phyloP scores from a whole-genome alignment of 1,140 invertebrate species.

The Phenacoccus solenopsis region DNA sequence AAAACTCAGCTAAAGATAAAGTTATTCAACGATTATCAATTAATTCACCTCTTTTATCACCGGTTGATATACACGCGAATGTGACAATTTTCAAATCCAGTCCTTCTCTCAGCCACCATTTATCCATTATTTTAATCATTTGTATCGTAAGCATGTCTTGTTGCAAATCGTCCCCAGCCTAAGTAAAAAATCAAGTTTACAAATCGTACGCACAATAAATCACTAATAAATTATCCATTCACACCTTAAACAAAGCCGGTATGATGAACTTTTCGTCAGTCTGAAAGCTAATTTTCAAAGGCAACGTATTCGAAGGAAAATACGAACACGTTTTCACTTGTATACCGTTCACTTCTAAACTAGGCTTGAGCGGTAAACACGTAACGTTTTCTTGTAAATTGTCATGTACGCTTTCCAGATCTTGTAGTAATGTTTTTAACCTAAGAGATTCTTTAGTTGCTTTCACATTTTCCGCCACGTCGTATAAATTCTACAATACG shows the following conservation, averaged over 20 bases:
- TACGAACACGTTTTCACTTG: conserved; percentile 76
- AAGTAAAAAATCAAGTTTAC: conserved; percentile 17
- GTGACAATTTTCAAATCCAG: conserved; percentile 93
- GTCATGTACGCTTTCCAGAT: conserved; percentile 50
- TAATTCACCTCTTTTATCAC: conserved; percentile 60
- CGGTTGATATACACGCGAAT: conserved; percentile 87
- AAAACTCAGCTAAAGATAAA: conserved; percentile 6
- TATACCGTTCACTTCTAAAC: conserved; percentile 63
- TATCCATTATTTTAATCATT: conserved; percentile 93
- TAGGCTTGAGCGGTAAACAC: conserved; percentile 74
- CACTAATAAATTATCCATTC: conserved; percentile 16
- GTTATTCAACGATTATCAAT: not conserved
- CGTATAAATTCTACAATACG: conserved; percentile 52
- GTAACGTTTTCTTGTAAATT: conserved; percentile 46
- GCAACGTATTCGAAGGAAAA: conserved; percentile 92
- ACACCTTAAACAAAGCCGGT: conserved; percentile 89
- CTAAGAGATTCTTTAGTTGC: conserved; percentile 68
- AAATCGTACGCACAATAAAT: no score
- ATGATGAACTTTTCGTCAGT: conserved; percentile 66
- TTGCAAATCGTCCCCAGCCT: conserved; percentile 94
- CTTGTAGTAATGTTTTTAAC: conserved; percentile 48
- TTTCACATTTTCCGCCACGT: conserved; percentile 74
- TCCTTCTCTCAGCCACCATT: conserved; percentile 86
- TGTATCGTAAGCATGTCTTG: conserved; percentile 96
- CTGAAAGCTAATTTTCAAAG: conserved; percentile 86